These are phyloP conservation scores for Camponotus floridanus DNA, from an alignment of 1,140 invertebrate species.

Conservation along the genomic window DNA sequence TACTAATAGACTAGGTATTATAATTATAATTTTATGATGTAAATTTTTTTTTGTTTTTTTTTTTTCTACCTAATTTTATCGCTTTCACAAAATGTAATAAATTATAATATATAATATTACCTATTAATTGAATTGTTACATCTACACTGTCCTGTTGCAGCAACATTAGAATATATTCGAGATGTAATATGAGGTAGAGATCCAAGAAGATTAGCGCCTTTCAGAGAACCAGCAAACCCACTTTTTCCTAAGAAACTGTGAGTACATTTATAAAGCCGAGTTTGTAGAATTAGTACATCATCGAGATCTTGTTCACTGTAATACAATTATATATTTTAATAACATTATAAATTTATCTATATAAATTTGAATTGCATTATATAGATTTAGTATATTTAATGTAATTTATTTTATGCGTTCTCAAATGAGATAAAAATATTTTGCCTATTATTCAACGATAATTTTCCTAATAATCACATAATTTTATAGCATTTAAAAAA, in stretches of 20 bases:
- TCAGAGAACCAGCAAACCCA: slow-evolving; percentile 83
- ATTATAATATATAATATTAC: slow-evolving; percentile 68
- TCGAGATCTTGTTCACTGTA: slow-evolving; percentile 89
- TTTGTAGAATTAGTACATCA: slow-evolving; percentile 89
- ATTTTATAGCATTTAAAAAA: not conserved
- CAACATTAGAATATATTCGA: slow-evolving; percentile 83
- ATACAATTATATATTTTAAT: slow-evolving; percentile 37
- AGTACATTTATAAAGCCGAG: slow-evolving; percentile 89
- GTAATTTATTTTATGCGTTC: too few species aligned
- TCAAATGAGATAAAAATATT: not conserved
- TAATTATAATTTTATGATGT: not conserved
- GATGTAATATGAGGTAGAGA: slow-evolving; percentile 85
- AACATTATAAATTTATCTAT: too few species aligned
- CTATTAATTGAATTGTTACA: slow-evolving; percentile 81
- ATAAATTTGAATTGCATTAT: too few species aligned
- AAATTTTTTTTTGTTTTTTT: too few species aligned
- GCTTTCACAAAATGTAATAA: not conserved
- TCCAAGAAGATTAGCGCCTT: slow-evolving; percentile 84
- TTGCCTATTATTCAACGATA: not conserved
- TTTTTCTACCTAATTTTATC: too few species aligned
- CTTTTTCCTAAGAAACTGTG: slow-evolving; percentile 88
- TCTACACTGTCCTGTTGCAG: slow-evolving; percentile 82
- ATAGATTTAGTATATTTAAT: too few species aligned
- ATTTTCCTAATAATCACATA: not conserved
- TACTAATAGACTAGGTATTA: slow-evolving; percentile 2